These are phyloP conservation scores for Aplidium turbinatum DNA, from an alignment of 23 tunicate genomes.

Conservation along the genomic window DNA sequence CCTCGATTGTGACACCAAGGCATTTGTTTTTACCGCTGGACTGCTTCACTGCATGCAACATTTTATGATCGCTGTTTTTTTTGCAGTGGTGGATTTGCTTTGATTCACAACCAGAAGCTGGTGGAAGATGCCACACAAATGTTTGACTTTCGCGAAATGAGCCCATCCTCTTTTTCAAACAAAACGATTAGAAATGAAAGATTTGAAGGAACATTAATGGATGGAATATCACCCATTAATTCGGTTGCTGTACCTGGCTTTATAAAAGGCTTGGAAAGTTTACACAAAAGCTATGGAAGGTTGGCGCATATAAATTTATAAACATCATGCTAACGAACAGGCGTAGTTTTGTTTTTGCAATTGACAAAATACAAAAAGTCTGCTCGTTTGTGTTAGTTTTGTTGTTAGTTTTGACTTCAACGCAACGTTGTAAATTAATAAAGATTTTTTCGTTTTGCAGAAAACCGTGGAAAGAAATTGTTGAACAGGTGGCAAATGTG, in stretches of 20 bases:
- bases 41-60: not conserved
- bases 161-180: slow-evolving; percentile 28
- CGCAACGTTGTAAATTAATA: not conserved
- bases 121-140: slow-evolving; percentile 30
- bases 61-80: slow-evolving; percentile 9
- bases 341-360: too few relatives aligned
- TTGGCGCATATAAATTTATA: slow-evolving; percentile 33
- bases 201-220: slow-evolving; percentile 17
- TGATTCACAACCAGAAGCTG: slow-evolving; percentile 66
- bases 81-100: slow-evolving; percentile 82
- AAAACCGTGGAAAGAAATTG: slow-evolving; percentile 48
- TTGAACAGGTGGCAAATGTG: slow-evolving; percentile 29
- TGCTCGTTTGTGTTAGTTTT: not conserved
- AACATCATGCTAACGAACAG: too few relatives aligned
- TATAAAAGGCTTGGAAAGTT: slow-evolving; percentile 52
- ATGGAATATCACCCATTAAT: slow-evolving; percentile 18
- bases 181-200: not conserved
- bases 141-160: slow-evolving; percentile 70
- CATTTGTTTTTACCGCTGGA: too few relatives aligned
- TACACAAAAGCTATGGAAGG: slow-evolving; percentile 71
- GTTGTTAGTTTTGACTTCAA: not conserved
- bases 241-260: slow-evolving; percentile 83
- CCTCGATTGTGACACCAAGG: too few relatives aligned
- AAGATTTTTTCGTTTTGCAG: not conserved
- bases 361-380: too few relatives aligned